Conservation (phyloP, 2,888 invertebrate species). For the Caradrina kadenii region DNA sequence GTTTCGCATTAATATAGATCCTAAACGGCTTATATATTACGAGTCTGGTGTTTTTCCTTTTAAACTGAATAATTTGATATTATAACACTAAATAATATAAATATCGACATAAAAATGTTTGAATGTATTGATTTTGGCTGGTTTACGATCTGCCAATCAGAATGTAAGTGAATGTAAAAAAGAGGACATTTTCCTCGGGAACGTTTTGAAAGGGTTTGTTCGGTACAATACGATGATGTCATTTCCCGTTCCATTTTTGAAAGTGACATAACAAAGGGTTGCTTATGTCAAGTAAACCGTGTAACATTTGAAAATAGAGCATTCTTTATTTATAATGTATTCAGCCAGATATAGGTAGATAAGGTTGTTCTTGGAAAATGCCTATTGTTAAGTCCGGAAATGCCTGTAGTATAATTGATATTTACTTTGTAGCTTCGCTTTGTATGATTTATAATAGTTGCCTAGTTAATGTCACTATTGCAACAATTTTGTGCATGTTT, state of each 20-base stretch:
- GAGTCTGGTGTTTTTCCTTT: constrained; percentile 26
- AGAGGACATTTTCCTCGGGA: too few relatives aligned
- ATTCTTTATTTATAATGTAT: background rate
- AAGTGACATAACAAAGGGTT: background rate
- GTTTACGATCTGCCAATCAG: constrained; percentile 1
- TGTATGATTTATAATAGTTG: constrained; percentile 8
- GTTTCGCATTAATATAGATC: constrained; percentile 46
- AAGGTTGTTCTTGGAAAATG: constrained; percentile 34
- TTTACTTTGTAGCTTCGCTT: background rate
- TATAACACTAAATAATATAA: constrained; percentile 17
- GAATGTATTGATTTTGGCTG: constrained; percentile 3
- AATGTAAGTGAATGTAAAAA: background rate
- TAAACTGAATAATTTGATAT: constrained; percentile 14
- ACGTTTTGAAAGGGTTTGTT: constrained; percentile 1
- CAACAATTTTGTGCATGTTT: background rate
- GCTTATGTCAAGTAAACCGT: background rate
- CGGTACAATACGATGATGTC: background rate
- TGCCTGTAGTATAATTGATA: constrained; percentile 21
- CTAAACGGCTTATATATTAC: constrained; percentile 25
- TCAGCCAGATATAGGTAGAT: constrained; percentile 1
- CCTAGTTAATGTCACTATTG: background rate
- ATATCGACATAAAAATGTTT: constrained; percentile 8
- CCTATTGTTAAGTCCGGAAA: constrained; percentile 37
- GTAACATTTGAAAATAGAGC: constrained; percentile 9
- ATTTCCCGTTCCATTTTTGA: constrained; percentile 17